Conservation (phyloP, 2,113 vertebrate genomes). For the Charina bottae region DNA sequence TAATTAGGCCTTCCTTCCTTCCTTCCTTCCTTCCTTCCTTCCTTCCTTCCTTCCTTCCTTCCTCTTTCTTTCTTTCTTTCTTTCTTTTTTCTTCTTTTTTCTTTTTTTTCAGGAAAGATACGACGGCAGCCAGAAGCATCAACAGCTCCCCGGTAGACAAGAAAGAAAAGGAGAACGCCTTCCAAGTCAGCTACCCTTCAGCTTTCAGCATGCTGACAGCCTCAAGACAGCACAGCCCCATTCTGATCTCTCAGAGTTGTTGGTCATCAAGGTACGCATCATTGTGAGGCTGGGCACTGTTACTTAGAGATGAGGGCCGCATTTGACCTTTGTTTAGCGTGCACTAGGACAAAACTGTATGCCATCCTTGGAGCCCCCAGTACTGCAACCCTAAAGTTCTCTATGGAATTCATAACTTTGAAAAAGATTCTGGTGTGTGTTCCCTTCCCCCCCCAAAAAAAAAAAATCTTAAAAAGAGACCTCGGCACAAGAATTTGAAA, state of each 20-base stretch:
- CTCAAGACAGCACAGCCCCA: conserved; percentile 86
- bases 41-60: too few relatives aligned
- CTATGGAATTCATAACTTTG: too few relatives aligned
- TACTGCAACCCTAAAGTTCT: too few relatives aligned
- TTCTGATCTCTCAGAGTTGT: conserved; percentile 82
- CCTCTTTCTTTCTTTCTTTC: too few relatives aligned
- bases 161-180: conserved; percentile 78
- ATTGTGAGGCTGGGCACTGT: background rate
- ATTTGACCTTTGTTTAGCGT: background rate
- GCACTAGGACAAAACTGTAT: background rate
- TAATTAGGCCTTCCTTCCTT: conserved; percentile 12
- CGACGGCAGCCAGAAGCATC: conserved; percentile 68
- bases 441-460: background rate
- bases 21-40: too few relatives aligned
- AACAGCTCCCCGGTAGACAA: conserved; percentile 80
- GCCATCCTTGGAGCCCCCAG: background rate
- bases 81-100: too few relatives aligned
- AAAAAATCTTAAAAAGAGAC: background rate
- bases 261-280: conserved; percentile 88
- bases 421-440: too few relatives aligned
- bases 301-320: background rate
- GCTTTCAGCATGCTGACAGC: conserved; percentile 91
- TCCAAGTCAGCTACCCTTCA: conserved; percentile 93
- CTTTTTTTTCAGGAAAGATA: conserved; percentile 84
- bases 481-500: background rate